Evolutionary conservation across 2,797 vertebrate species (phyloP).

Genomic region (Argya squamiceps): DNA sequence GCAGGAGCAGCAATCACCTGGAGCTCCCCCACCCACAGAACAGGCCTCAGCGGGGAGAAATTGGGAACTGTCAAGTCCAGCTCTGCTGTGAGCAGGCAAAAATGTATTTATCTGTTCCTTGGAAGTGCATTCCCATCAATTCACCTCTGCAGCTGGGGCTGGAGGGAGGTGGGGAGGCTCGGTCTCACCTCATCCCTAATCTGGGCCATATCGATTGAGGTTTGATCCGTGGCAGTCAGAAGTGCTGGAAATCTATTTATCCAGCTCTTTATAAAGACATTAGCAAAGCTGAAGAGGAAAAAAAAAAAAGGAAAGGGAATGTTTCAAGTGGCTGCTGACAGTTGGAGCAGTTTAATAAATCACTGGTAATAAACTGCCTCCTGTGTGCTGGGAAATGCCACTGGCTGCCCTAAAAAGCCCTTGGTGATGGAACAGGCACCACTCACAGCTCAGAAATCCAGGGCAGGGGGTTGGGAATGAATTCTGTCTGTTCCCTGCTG

Average conservation of each 20-base stretch:
- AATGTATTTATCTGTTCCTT: background rate
- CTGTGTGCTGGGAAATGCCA: slow-evolving; percentile 18
- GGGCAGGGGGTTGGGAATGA: background rate
- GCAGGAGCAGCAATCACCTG: background rate
- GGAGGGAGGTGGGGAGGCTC: background rate
- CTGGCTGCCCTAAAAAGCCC: slow-evolving; percentile 40
- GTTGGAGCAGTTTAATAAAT: slow-evolving; percentile 75
- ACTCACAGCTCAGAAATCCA: background rate
- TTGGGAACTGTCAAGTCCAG: background rate
- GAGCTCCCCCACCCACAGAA: background rate
- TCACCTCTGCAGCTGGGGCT: background rate
- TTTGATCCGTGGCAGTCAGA: slow-evolving; percentile 1
- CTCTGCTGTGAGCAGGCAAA: background rate
- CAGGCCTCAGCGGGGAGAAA: background rate
- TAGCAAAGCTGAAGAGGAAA: background rate
- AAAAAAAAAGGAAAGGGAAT: slow-evolving; percentile 10
- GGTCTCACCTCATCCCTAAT: background rate
- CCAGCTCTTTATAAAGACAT: slow-evolving; percentile 52
- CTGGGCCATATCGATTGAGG: background rate
- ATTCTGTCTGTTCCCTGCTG: background rate
- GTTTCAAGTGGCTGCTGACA: slow-evolving; percentile 74
- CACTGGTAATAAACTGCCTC: slow-evolving; percentile 68
- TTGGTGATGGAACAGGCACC: slow-evolving; percentile 2
- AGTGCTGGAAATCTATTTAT: slow-evolving; percentile 35
- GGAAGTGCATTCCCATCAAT: background rate